phyloP scores from a whole-genome alignment of 2,797 vertebrate genomes.

The Enteromius argenteus region DNA sequence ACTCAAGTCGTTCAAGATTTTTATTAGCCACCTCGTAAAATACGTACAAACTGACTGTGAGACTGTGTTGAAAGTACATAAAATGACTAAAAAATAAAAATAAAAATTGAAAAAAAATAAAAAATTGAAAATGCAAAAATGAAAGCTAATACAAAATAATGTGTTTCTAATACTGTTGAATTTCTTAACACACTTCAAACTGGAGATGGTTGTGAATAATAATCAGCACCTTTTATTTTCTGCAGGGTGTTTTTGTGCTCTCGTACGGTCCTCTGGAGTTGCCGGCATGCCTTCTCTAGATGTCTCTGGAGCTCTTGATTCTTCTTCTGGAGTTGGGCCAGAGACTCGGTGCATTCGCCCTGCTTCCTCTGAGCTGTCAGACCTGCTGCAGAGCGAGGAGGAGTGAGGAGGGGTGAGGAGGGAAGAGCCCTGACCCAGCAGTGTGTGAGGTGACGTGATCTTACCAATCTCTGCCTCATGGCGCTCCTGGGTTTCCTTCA shows the following conservation, averaged over 20 bases:
- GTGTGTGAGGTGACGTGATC: background rate
- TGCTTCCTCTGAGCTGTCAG: conserved; percentile 62
- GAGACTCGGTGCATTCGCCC: conserved; percentile 66
- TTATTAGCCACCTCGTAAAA: no score
- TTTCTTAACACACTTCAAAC: background rate
- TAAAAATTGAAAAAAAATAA: background rate
- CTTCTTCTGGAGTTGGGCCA: conserved; percentile 81
- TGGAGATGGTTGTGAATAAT: background rate
- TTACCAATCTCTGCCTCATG: conserved; percentile 72
- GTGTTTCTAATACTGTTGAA: background rate
- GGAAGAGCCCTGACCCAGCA: background rate
- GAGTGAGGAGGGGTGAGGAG: background rate
- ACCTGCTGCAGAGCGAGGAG: conserved; percentile 53
- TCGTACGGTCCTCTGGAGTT: conserved; percentile 83
- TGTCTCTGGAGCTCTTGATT: conserved; percentile 85
- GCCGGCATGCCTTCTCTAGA: conserved; percentile 83
- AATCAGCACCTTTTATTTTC: conserved; percentile 77
- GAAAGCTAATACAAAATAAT: background rate
- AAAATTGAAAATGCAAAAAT: background rate
- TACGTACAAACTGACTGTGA: no score
- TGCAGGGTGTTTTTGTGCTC: conserved; percentile 79
- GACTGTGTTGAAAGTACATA: no score
- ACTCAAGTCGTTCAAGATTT: no score
- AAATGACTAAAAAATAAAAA: background rate
- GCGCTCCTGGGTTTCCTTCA: conserved; percentile 74